phyloP scores from a whole-genome alignment of 2,797 vertebrate species.

The Sebastes hubbsi region DNA sequence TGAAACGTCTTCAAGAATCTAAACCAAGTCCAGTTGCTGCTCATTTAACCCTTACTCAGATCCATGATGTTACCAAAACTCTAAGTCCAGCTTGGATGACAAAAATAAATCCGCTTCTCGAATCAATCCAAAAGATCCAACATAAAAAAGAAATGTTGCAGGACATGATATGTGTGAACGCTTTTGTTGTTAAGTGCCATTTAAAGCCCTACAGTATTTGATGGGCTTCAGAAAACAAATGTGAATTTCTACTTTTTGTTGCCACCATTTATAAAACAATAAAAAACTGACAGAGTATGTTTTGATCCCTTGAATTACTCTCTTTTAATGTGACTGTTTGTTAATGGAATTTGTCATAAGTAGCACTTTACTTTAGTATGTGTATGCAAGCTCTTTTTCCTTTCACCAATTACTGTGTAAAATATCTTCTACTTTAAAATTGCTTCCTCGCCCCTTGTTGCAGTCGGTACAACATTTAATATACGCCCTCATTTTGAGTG shows the following conservation, averaged over 20 bases:
- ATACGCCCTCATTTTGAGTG: background rate
- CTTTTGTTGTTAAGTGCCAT: background rate
- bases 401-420: background rate
- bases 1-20: too few species aligned
- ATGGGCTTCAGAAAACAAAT: background rate
- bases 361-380: background rate
- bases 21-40: too few species aligned
- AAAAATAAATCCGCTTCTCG: background rate
- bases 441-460: background rate
- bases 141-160: background rate
- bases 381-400: background rate
- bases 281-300: background rate
- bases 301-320: background rate
- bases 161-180: background rate
- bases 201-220: background rate
- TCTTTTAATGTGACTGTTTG: background rate
- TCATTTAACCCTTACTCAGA: too few species aligned
- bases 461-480: background rate
- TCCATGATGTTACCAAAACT: background rate
- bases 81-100: background rate
- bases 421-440: background rate
- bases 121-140: too few species aligned
- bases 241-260: background rate
- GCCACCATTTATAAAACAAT: background rate
- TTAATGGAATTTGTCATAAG: background rate